These are phyloP conservation scores for Laticauda laticaudata DNA, from an alignment of 2,113 vertebrate genomes.

Conservation along the genomic window DNA sequence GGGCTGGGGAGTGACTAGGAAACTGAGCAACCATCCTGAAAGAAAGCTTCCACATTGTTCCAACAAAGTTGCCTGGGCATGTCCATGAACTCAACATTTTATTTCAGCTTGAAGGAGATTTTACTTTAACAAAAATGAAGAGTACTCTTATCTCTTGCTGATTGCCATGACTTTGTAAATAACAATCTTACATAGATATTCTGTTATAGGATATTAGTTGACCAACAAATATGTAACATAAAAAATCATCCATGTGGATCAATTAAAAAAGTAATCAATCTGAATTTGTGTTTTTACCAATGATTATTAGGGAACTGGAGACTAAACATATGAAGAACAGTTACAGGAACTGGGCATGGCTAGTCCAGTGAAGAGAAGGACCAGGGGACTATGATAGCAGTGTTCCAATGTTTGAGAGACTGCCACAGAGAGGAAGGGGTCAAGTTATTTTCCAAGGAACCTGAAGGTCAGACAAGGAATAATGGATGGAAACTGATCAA, in stretches of 20 bases:
- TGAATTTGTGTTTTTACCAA: background rate
- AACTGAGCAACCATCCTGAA: background rate
- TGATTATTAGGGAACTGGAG: too few species aligned
- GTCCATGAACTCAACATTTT: background rate
- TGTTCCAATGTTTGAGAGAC: too few species aligned
- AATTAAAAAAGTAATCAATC: background rate
- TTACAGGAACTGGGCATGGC: too few species aligned
- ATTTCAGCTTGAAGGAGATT: background rate
- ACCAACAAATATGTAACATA: background rate
- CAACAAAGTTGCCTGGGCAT: background rate
- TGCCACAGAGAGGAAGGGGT: too few species aligned
- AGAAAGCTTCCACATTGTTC: background rate
- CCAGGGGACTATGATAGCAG: too few species aligned
- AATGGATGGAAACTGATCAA: too few species aligned
- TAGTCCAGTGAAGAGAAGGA: too few species aligned
- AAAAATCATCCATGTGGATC: background rate
- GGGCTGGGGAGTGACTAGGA: background rate
- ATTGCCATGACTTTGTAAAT: background rate
- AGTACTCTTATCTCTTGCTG: background rate
- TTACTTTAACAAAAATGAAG: background rate
- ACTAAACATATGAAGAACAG: too few species aligned
- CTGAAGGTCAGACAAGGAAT: too few species aligned
- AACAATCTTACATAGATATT: background rate
- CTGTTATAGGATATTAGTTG: background rate
- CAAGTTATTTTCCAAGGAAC: too few species aligned